Conservation (phyloP, 2,797 vertebrate species). For the Threskiornis aethiopicus region DNA sequence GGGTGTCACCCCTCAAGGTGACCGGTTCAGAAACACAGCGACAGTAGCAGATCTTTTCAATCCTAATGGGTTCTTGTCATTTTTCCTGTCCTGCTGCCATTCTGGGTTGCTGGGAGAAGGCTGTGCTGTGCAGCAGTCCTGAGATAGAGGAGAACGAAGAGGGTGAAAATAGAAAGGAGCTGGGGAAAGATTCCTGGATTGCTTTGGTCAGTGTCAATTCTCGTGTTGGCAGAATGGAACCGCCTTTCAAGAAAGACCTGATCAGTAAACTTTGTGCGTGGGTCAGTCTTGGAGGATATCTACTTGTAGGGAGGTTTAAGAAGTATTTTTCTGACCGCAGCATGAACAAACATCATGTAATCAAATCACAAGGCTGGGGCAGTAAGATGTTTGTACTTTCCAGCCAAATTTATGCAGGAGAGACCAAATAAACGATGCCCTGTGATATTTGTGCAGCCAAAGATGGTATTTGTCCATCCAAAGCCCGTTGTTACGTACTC, state of each 20-base stretch:
- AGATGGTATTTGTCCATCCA: background rate
- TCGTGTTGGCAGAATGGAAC: background rate
- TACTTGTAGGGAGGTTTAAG: background rate
- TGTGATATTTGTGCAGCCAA: background rate
- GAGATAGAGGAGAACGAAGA: background rate
- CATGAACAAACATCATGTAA: background rate
- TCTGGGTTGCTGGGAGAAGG: background rate
- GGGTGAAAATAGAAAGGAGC: background rate
- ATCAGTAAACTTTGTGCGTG: too few species aligned
- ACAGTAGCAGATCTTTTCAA: background rate
- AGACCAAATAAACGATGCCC: background rate
- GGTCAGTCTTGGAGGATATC: background rate
- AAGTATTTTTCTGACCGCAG: background rate
- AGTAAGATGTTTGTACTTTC: background rate
- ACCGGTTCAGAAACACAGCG: background rate
- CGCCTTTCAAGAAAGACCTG: accelerated
- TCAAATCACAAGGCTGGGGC: background rate
- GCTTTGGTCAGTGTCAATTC: background rate
- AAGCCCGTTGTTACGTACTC: background rate
- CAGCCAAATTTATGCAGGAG: background rate
- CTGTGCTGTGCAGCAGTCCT: background rate
- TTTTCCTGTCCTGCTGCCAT: background rate
- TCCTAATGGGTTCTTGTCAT: background rate
- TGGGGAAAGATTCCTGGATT: background rate
- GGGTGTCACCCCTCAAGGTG: background rate